A percentile compares a stretch with the other conserved stretches of the same genome.
phyloP scores from a whole-genome alignment of 2,888 invertebrate species.

The Actias luna region DNA sequence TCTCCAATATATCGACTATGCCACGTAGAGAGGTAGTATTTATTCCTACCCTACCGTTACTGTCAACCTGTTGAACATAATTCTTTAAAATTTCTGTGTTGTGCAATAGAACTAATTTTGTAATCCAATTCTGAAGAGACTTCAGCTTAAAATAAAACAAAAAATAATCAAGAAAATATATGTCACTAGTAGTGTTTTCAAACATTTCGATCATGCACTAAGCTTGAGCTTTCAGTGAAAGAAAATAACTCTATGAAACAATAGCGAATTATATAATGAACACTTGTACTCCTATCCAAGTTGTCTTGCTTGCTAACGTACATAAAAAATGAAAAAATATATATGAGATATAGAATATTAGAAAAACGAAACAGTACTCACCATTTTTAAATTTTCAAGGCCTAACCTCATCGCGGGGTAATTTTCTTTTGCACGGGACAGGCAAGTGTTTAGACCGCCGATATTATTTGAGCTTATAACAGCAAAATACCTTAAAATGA shows the following conservation, averaged over 20 bases:
- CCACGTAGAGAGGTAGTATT: neutral
- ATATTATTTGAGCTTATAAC: constrained; percentile 23
- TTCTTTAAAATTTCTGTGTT: neutral
- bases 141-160: neutral
- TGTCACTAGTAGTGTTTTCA: no score
- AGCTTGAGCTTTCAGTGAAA: no score
- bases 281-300: neutral
- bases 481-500: constrained; percentile 32
- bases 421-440: constrained; percentile 26
- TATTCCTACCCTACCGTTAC: neutral
- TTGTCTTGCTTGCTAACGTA: neutral
- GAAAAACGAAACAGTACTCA: neutral
- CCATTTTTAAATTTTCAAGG: neutral
- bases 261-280: no score
- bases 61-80: neutral
- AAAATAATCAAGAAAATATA: neutral
- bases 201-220: no score
- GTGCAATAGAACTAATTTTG: neutral
- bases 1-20: constrained; percentile 6
- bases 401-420: constrained; percentile 23
- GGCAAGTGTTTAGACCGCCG: constrained; percentile 30
- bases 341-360: neutral
- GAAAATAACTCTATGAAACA: no score
- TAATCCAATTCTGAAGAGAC: no score
- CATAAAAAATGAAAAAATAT: no score